Evolutionary conservation across 2,113 vertebrate genomes (phyloP).

Genomic region (Calidris pygmaea): DNA sequence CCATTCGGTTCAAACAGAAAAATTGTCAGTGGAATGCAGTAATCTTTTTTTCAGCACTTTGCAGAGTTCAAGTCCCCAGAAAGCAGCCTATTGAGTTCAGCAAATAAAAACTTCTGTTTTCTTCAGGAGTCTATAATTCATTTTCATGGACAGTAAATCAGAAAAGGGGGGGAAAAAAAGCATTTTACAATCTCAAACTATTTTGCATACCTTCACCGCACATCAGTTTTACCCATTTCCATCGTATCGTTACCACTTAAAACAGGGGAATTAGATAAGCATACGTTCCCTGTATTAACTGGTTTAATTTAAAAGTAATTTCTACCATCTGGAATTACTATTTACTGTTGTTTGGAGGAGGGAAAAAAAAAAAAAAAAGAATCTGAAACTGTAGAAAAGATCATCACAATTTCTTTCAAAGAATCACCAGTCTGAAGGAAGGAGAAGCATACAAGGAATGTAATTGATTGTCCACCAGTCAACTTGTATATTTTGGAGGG

Average conservation of each 20-base stretch:
- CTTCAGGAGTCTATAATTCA: conserved; percentile 55
- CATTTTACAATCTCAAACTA: conserved; percentile 56
- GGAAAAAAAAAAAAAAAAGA: background rate
- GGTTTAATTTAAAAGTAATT: conserved; percentile 61
- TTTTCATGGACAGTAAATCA: conserved; percentile 73
- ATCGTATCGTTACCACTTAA: background rate
- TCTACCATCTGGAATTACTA: conserved; percentile 45
- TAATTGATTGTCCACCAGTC: conserved; percentile 48
- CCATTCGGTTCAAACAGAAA: conserved; percentile 48
- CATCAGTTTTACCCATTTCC: conserved; percentile 64
- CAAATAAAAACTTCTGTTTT: conserved; percentile 65
- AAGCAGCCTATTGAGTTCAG: conserved; percentile 59
- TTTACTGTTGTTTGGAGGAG: conserved; percentile 34
- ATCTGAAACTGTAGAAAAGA: conserved; percentile 45
- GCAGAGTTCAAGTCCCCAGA: conserved; percentile 59
- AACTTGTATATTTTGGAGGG: conserved; percentile 64
- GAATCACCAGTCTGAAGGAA: background rate
- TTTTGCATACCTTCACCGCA: conserved; percentile 56
- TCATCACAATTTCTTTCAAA: conserved; percentile 44
- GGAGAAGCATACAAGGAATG: conserved; percentile 27
- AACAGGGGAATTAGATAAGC: conserved; percentile 54
- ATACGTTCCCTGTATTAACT: conserved; percentile 30
- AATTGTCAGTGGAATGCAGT: conserved; percentile 28
- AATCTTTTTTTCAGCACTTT: conserved; percentile 70
- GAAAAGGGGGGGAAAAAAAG: background rate